These are phyloP conservation scores for Chrysochloris asiatica DNA, from an alignment of 2,113 vertebrate genomes.

Conservation along the genomic window DNA sequence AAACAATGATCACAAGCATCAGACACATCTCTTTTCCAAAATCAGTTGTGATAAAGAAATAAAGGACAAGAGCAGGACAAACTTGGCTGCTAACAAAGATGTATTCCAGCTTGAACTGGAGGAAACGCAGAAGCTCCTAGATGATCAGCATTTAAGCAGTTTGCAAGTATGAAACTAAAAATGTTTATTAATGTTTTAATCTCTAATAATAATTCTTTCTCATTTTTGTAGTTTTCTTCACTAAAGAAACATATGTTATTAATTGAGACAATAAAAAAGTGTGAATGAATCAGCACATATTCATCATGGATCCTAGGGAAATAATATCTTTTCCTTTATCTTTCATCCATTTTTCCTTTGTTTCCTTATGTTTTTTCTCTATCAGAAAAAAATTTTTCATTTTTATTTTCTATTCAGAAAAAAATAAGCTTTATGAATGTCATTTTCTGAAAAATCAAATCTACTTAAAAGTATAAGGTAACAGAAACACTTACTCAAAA, in stretches of 20 bases:
- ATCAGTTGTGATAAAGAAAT: constrained; percentile 81
- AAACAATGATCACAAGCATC: constrained; percentile 77
- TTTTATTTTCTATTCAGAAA: constrained; percentile 40
- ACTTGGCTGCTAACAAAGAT: constrained; percentile 77
- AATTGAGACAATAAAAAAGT: neutral
- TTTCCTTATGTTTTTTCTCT: neutral
- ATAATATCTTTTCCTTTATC: constrained; percentile 5
- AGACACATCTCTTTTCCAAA: constrained; percentile 79
- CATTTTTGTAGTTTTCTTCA: constrained; percentile 37
- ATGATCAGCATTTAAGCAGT: constrained; percentile 83
- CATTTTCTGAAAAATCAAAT: constrained; percentile 51
- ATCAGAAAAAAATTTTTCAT: too few relatives aligned
- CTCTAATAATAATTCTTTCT: constrained; percentile 35
- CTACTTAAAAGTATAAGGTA: constrained; percentile 51
- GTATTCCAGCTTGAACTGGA: constrained; percentile 84
- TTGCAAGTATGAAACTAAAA: constrained; percentile 82
- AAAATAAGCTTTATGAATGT: constrained; percentile 20
- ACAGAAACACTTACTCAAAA: constrained; percentile 5
- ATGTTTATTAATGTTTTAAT: constrained; percentile 47
- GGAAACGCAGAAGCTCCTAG: constrained; percentile 84
- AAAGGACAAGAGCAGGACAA: constrained; percentile 81
- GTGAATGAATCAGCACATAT: constrained; percentile 15
- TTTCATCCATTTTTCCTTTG: neutral
- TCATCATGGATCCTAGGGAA: constrained; percentile 16
- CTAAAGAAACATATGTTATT: constrained; percentile 1